Evolutionary conservation across 2,888 invertebrate species (phyloP), one percentile per base, ranked within the genome.

Genomic region (Leptinotarsa peninsularis): DNA sequence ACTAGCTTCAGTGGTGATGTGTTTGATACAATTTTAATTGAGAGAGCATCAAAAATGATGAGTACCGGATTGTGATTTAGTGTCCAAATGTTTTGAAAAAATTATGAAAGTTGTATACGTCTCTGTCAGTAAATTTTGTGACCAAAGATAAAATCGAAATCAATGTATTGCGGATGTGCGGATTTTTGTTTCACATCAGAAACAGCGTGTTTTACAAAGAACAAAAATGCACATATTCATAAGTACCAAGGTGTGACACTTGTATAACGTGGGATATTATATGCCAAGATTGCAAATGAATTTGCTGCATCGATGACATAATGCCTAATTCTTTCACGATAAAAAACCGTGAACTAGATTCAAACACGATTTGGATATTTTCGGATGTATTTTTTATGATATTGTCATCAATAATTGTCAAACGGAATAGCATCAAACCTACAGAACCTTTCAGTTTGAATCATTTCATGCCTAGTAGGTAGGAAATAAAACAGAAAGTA

Each of bases 371-470:
- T 54, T 54, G 17, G 4, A 21, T 23, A 58, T 23, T 21, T 58
- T 23, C 0, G 21, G 58, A 23, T 21, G 21, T 14, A 15, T 58
- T 21, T 15, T 21, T 58, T 23, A 58, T 23, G 58, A 58, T 58
- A 21, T 58, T 21, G 18, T 58, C 58, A 4, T 58, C 54, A 58
- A 58, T 23, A 52, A 58, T 58, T 58, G 58, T 58, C 23, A 58
- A 23, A 58, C 17, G 58, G 14, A 58, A 23, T 58, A 21, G 17
- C 58, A 23, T 23, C 21, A 58, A 58, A 58, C 58, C 23, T 58
- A 58, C 23, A 1, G 23, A 58, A 58, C 4, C 23, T 18, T 23
- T 23, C 21, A 15, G 13, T 58, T 58, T 58, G 23, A 58, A 14
- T 58, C 15, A 58, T 58, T 21, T 58, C 4, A n/a, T 27, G 14